Conservation (phyloP, 1,140 invertebrate species). For the Scaptomyza graminum region DNA sequence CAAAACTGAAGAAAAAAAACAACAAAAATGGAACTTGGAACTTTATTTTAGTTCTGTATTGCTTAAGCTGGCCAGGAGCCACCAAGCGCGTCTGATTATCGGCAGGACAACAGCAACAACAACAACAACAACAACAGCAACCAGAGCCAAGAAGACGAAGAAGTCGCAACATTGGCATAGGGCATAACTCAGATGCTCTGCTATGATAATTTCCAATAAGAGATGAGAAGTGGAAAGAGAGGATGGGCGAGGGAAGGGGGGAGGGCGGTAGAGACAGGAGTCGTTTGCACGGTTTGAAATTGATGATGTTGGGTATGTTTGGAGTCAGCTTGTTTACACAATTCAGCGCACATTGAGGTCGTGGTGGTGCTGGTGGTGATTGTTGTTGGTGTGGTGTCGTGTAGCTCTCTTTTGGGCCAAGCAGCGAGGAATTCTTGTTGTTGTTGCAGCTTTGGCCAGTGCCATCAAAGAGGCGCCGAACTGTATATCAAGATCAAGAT, state of each 20-base stretch:
- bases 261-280: constrained; percentile 15
- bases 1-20: no score
- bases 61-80: constrained; percentile 49
- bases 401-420: constrained; percentile 18
- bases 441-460: constrained; percentile 4
- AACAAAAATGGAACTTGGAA: constrained; percentile 24
- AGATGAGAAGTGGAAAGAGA: not conserved
- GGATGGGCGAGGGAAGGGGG: not conserved
- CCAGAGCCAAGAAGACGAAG: no score
- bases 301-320: constrained; percentile 81
- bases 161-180: constrained; percentile 49
- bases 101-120: constrained; percentile 64
- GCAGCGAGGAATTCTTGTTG: constrained; percentile 3
- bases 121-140: no score
- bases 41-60: not conserved
- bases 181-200: constrained; percentile 82
- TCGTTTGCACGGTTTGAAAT: constrained; percentile 58
- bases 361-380: constrained; percentile 22
- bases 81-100: constrained; percentile 80
- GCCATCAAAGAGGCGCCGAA: constrained; percentile 77
- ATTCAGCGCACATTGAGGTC: constrained; percentile 82
- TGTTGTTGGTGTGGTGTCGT: constrained; percentile 15
- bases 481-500: constrained; percentile 81
- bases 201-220: constrained; percentile 82
- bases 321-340: constrained; percentile 83